Evolutionary conservation across 2,113 vertebrate species (phyloP).

Genomic region (Apaloderma vittatum): DNA sequence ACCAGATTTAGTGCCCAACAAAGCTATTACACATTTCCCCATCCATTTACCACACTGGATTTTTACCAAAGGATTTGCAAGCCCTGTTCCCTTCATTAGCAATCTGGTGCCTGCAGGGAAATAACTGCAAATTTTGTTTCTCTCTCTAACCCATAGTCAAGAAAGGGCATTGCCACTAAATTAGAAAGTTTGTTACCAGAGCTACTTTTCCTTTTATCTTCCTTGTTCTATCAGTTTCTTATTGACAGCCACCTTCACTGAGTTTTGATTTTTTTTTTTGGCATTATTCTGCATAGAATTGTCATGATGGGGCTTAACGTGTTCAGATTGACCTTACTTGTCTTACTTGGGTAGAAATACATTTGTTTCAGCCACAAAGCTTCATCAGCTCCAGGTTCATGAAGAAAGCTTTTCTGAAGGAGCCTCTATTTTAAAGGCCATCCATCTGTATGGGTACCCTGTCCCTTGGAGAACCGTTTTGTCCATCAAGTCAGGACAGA

Average conservation of each 20-base stretch:
- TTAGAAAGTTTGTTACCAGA: background rate
- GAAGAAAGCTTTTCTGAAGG: background rate
- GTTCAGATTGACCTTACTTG: background rate
- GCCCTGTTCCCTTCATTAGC: background rate
- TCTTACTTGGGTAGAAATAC: background rate
- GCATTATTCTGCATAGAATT: background rate
- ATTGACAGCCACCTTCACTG: background rate
- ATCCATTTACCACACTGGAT: background rate
- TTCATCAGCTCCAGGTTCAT: background rate
- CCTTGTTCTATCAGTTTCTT: background rate
- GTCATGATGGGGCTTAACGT: background rate
- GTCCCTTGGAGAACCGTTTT: background rate
- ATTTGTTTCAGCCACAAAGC: background rate
- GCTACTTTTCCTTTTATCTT: background rate
- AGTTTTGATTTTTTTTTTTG: background rate
- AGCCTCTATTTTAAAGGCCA: background rate
- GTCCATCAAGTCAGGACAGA: background rate
- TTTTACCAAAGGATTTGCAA: slow-evolving; percentile 9
- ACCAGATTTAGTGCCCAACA: background rate
- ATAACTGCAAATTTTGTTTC: background rate
- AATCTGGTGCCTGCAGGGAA: background rate
- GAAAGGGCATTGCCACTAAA: background rate
- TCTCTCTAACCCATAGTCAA: background rate
- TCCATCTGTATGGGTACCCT: background rate
- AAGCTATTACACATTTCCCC: background rate